Evolutionary conservation across 2,113 vertebrate species (phyloP).

Genomic region (Colinus virginianus): DNA sequence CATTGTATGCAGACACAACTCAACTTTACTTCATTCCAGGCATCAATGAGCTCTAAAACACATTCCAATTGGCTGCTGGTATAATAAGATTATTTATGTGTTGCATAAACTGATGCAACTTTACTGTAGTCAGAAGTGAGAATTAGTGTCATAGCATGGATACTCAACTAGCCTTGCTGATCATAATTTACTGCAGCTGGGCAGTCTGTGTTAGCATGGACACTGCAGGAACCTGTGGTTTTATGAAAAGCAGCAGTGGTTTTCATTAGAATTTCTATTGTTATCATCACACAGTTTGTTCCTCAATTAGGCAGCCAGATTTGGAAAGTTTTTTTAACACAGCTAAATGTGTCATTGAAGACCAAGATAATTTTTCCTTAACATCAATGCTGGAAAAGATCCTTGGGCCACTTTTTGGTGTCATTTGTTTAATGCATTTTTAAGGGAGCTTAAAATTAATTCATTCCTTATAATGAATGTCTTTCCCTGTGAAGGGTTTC

Average conservation of each 20-base stretch:
- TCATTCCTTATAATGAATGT: not conserved
- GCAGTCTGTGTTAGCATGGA: not conserved
- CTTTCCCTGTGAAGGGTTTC: constrained; percentile 23
- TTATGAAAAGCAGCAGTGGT: not conserved
- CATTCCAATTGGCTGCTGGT: not conserved
- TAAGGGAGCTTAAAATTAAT: not conserved
- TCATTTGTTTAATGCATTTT: constrained; percentile 34
- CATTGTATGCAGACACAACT: not conserved
- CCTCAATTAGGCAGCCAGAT: not conserved
- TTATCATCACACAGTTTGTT: not conserved
- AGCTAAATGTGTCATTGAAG: not conserved
- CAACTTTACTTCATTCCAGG: not conserved
- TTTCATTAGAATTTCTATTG: not conserved
- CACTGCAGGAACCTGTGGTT: not conserved
- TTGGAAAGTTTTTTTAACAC: not conserved
- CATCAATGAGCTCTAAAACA: not conserved
- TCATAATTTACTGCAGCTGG: not conserved
- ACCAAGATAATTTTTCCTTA: not conserved
- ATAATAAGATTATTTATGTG: not conserved
- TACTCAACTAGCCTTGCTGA: not conserved
- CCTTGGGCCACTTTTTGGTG: not conserved
- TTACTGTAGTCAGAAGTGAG: not conserved
- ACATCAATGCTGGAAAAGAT: not conserved
- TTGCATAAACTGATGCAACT: constrained; percentile 18
- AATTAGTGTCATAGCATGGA: not conserved